phyloP scores from a whole-genome alignment of 2,797 vertebrate species.

The Pantherophis vulpinus region DNA sequence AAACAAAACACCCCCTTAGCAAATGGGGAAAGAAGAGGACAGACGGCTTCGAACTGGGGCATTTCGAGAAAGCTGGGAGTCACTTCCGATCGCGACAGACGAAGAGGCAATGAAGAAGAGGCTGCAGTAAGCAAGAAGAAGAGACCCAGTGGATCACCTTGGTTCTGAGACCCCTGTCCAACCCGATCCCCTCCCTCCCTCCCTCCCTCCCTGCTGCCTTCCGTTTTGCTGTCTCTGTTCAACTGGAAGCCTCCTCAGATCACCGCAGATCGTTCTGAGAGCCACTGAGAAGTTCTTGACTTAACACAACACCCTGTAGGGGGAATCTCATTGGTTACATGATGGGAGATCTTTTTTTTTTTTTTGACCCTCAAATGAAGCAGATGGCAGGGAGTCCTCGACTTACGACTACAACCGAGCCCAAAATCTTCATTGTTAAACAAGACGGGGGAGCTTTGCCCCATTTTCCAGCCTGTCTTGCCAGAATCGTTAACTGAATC shows the following conservation, averaged over 20 bases:
- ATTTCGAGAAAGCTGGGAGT: background rate
- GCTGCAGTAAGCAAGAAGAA: background rate
- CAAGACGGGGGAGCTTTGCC: no score
- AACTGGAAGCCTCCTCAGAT: background rate
- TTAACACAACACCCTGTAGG: background rate
- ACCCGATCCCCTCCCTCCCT: background rate
- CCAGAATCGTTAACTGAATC: background rate
- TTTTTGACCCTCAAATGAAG: background rate
- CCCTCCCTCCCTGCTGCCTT: no score
- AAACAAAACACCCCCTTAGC: constrained; percentile 47
- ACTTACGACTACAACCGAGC: background rate
- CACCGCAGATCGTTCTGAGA: background rate
- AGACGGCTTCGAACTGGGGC: background rate
- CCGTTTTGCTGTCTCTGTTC: background rate
- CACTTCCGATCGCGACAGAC: background rate
- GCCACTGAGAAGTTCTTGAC: background rate
- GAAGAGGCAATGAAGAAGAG: background rate
- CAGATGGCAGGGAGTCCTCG: background rate
- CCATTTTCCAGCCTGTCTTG: background rate
- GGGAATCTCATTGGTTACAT: no score
- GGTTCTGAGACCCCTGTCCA: background rate
- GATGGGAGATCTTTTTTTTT: background rate
- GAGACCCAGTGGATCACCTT: background rate
- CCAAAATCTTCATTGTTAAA: background rate
- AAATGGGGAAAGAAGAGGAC: background rate